These are phyloP conservation scores for Odontothrips loti DNA, from an alignment of 2,888 invertebrate species.

Conservation along the genomic window DNA sequence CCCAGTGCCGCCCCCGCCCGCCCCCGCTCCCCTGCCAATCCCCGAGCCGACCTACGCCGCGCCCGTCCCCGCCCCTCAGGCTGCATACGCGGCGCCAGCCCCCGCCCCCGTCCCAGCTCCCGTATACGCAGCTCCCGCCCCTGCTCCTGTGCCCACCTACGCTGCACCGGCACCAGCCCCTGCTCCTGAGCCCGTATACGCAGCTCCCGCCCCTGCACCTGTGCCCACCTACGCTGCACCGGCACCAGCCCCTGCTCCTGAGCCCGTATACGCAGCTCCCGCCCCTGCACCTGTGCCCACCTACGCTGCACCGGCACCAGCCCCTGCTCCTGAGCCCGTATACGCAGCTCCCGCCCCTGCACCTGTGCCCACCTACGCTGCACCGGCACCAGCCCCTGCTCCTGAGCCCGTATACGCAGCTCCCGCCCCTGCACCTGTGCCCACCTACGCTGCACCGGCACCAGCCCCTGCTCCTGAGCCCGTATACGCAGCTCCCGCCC, in stretches of 20 bases:
- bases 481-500: not conserved
- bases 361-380: not conserved
- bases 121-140: not conserved
- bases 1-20: not conserved
- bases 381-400: not conserved
- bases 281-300: not conserved
- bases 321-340: not conserved
- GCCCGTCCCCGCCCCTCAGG: not conserved
- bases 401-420: not conserved
- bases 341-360: not conserved
- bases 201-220: not conserved
- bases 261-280: not conserved
- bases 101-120: not conserved
- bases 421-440: not conserved
- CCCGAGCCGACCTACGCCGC: not conserved
- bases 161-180: not conserved
- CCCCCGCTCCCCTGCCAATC: not conserved
- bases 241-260: not conserved
- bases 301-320: not conserved
- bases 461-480: not conserved
- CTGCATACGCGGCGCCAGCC: not conserved
- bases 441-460: not conserved
- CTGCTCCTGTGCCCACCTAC: not conserved
- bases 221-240: not conserved
- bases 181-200: not conserved